phyloP scores from a whole-genome alignment of 1,140 invertebrate species.

The Drosophila rufa region DNA sequence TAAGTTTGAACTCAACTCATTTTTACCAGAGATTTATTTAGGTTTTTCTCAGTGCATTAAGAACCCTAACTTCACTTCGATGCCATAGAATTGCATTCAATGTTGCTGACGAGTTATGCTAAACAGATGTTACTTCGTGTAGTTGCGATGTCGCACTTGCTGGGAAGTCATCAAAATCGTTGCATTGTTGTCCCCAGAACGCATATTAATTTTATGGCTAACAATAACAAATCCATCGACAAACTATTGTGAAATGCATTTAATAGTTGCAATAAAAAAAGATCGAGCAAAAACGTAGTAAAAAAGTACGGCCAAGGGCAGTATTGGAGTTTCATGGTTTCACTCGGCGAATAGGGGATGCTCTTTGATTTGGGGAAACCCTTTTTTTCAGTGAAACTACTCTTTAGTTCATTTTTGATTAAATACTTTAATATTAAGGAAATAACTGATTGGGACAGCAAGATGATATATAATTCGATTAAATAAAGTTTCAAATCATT shows the following conservation, averaged over 20 bases:
- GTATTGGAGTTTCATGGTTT: neutral
- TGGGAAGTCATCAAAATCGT: slow-evolving; percentile 64
- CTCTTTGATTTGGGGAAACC: neutral
- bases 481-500: too few species aligned
- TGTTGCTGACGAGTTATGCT: slow-evolving; percentile 60
- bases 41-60: too few species aligned
- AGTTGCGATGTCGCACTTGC: slow-evolving; percentile 44
- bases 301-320: neutral
- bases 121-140: slow-evolving; percentile 67
- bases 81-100: slow-evolving; percentile 38
- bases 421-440: neutral
- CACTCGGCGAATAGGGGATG: neutral
- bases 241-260: slow-evolving; percentile 72
- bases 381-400: neutral
- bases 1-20: too few species aligned
- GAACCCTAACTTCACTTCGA: slow-evolving; percentile 3
- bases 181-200: slow-evolving; percentile 64
- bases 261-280: slow-evolving; percentile 69
- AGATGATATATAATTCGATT: too few species aligned
- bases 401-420: too few species aligned
- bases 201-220: slow-evolving; percentile 79
- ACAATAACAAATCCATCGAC: slow-evolving; percentile 80
- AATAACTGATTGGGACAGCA: too few species aligned
- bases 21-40: too few species aligned
- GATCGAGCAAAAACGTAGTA: slow-evolving; percentile 41